Base-by-base conservation (phyloP, 2,797 vertebrate genomes). In the Rallus crepitans region DNA sequence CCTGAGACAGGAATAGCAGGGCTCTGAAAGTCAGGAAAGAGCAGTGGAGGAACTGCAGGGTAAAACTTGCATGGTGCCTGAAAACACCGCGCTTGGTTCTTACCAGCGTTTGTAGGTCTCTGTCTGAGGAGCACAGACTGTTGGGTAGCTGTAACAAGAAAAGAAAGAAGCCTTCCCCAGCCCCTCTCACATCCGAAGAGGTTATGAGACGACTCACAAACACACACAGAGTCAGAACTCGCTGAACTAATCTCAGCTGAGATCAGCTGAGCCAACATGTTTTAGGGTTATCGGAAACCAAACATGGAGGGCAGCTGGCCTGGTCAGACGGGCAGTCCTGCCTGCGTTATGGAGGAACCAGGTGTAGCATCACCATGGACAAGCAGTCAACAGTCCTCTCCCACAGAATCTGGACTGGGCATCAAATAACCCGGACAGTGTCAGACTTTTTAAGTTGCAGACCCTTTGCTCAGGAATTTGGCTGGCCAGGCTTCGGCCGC, bases 11-110 rank as follows among this genome's bases (percentile, higher is more conserved):
- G 95, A 97, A 93, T 61, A 93, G 59, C 8, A 71, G 81, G 82
- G 77, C 82, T 55, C 88, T 87, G 30, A 10, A 93, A 96, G 95
- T 95, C 95, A 96, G 55, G 65, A 69, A 96, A 71, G 85, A 82
- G 55, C 10, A 35, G 33, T 17, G 78, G 92, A 89, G 39, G 84
- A 92, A 27, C 53, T 88, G 75, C 27, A 18, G 42, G 80, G 28
- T 31, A 92, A 50, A 91, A 61, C 53, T 53, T 21, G 6, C 7
- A 18, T 6, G 15, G 75, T 21, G 81, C 77, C 89, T 94, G 85
- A 87, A 80, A 94, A 84, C 55, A 7, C 40, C 45, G 9, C 21
- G 1, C 31, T 72, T 11, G 21, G 27, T 42, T 64, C 57, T 57
- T 61, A 45, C 81, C 40, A 47, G 47, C 14, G 84, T 93, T 91